Evolutionary conservation across 2,888 invertebrate species (phyloP).

Genomic region (Hydrotaea cyrtoneurina): DNA sequence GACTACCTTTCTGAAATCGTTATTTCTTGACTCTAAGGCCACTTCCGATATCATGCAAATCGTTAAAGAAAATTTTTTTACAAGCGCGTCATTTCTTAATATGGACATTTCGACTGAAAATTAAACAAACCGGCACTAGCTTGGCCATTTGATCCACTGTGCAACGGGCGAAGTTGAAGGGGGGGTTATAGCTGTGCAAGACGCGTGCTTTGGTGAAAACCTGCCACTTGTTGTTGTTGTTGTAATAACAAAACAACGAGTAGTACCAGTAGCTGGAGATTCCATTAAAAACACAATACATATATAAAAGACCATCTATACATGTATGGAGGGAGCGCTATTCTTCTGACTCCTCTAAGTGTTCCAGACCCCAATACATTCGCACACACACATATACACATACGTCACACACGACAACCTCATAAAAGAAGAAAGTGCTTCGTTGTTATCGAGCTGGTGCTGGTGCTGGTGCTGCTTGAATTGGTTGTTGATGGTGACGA

Average conservation of each 20-base stretch:
- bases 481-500: background rate
- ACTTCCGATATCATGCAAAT: too few relatives aligned
- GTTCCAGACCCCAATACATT: slow-evolving; percentile 1
- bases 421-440: slow-evolving; percentile 56
- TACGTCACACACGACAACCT: slow-evolving; percentile 3
- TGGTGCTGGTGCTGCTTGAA: background rate
- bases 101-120: too few relatives aligned
- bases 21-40: too few relatives aligned
- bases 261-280: slow-evolving; percentile 66
- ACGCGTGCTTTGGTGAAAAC: slow-evolving; percentile 62
- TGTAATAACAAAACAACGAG: slow-evolving; percentile 49
- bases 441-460: slow-evolving; percentile 11
- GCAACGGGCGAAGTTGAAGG: slow-evolving; percentile 1
- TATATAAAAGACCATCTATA: background rate
- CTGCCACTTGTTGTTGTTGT: slow-evolving; percentile 49
- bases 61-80: too few relatives aligned
- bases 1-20: too few relatives aligned
- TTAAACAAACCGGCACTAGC: too few relatives aligned
- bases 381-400: slow-evolving; percentile 20
- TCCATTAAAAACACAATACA: slow-evolving; percentile 59
- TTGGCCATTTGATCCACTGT: too few relatives aligned
- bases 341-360: slow-evolving; percentile 53
- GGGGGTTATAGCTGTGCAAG: slow-evolving; percentile 24
- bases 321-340: slow-evolving; percentile 20
- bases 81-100: too few relatives aligned